Base-by-base conservation (phyloP, 2,797 vertebrate genomes). In the Yasuhikotakia modesta region DNA sequence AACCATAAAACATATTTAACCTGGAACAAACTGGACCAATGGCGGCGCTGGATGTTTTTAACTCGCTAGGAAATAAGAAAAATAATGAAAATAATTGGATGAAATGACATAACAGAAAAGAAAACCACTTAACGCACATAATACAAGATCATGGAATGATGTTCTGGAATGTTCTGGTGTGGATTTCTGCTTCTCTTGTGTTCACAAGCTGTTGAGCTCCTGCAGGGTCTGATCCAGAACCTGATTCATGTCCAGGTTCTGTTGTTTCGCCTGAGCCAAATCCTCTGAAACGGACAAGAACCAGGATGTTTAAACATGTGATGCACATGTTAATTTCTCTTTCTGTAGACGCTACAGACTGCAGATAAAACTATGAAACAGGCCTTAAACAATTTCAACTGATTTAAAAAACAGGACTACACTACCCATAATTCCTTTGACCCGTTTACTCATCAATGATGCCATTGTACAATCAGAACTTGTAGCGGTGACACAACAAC, bases 211-310 rank as follows among this genome's bases (percentile, higher is more conserved):
- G 88, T 90, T 95, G 75, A 98, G 95, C 87, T 98, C 96, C 0
- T 94, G 95, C 88, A 98, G 91, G 0, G 96, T 98, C 91, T 97
- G 95, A 83, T 97, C 95, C 94, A 98, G 90, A 84, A 95, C 93
- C 89, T 95, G 94, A 21, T 96, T 92, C 91, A 98, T 90, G 75
- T 88, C 94, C 92, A 95, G 0, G 72, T 96, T 96, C 87, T 96
- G 93, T 78, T 96, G 94, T 89, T 96, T 98, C 0, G 94, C 95
- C 14, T 88, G 81, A 14, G 93, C 89, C 45, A 98, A 87, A 84
- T 85, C 92, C 83, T 96, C 97, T 98, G 90, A 45, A 91, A 92
- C 76, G 65, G 46, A 83, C 27, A 48, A 48, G 27, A n/a, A n/a
- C 30, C 30, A 5, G 30, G 30, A 32, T 5, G 2, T 32, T 32